Evolutionary conservation across 2,113 vertebrate species (phyloP).

Genomic region (Danionella cerebrum): DNA sequence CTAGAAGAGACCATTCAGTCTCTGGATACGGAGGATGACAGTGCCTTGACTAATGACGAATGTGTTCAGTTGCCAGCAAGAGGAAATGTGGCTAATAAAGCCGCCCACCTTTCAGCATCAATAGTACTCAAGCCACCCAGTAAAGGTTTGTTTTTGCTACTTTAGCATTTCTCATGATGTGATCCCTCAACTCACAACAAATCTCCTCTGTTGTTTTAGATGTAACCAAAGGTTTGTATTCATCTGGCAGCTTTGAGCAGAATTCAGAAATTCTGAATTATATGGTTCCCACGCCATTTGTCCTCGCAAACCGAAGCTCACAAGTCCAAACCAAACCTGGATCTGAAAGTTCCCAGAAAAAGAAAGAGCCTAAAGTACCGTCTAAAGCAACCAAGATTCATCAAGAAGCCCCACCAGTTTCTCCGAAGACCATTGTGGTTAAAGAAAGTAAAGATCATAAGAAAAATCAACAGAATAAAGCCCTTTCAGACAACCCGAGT

Average conservation of each 20-base stretch:
- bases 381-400: neutral
- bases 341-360: neutral
- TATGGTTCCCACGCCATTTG: constrained; percentile 56
- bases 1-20: constrained; percentile 90
- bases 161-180: neutral
- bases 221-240: constrained; percentile 33
- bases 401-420: constrained; percentile 9
- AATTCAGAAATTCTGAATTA: constrained; percentile 27
- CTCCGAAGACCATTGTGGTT: constrained; percentile 39
- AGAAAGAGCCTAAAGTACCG: constrained; percentile 2
- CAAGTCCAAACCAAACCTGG: constrained; percentile 46
- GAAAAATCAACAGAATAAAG: constrained; percentile 15
- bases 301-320: constrained; percentile 39
- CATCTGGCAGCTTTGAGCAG: constrained; percentile 10
- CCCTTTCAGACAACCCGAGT: constrained; percentile 22
- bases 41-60: constrained; percentile 69
- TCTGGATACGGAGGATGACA: constrained; percentile 77
- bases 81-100: constrained; percentile 45
- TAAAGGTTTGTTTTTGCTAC: constrained; percentile 33
- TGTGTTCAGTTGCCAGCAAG: constrained; percentile 38
- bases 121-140: constrained; percentile 43
- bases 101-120: constrained; percentile 49
- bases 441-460: constrained; percentile 18
- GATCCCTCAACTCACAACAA: no score
- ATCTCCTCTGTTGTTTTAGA: constrained; percentile 51